Base-by-base conservation (phyloP, 2,888 invertebrate genomes). In the Xanthorhoe spadicearia region DNA sequence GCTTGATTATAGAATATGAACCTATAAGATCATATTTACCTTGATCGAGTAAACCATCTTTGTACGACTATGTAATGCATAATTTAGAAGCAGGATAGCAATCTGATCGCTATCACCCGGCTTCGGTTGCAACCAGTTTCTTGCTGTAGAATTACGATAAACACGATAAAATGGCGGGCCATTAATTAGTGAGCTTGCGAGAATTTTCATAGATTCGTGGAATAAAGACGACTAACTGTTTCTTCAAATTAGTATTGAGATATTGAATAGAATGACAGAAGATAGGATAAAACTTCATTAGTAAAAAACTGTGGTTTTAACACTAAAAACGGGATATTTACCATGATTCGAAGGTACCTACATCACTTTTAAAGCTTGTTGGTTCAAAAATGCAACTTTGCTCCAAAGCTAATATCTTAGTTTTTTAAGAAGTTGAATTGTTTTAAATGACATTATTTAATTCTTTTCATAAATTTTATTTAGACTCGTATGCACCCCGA, bases 51-150 rank as follows among this genome's bases (percentile, higher is more conserved):
- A 60, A 67, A 62, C 59, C 15, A 52, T 35, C 56, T n/a, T 57
- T 49, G 56, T 54, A 61, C 23, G 57, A 50, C 61, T 68, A 60
- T 67, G 68, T 61, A 49, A 64, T 69, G 68, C 71, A 66, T 74
- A 74, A 72, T 68, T 69, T 67, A 72, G 62, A 60, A 58, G 51
- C 59, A 56, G 58, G 70, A 72, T 77, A 72, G 69, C 64, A 65
- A 74, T 75, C 75, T 51, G 77, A 77, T 80, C 49, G 67, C 74
- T 76, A 79, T 77, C 76, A 61, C 74, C 72, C 74, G 69, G 74
- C 74, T 75, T 72, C 72, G 70, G 75, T 74, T 69, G 74, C 77
- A 78, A 81, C 81, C 78, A 71, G 80, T 81, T n/a, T 81, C 68
- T 62, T 35, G 59, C 49, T 32, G 63, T 58, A 15, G 50, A 56